A percentile compares a stretch with the other conserved stretches of the same genome.
Evolutionary conservation across 2,888 invertebrate genomes (phyloP).

Genomic region (Glyphotaelius pellucidus): DNA sequence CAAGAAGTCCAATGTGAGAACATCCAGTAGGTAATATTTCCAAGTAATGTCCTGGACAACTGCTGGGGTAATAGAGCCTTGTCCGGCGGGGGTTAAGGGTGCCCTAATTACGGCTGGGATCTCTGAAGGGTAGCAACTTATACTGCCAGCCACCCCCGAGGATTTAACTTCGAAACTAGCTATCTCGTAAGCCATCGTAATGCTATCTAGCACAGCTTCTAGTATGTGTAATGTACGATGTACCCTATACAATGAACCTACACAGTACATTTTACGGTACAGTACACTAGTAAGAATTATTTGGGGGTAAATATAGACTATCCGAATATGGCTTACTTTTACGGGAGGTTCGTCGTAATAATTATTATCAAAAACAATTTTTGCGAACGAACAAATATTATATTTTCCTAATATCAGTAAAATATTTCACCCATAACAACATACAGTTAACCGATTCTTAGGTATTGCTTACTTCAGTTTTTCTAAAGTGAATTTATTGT

Average conservation of each 20-base stretch:
- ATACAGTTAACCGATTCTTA: no score
- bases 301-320: neutral
- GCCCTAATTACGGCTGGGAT: conserved; percentile 2
- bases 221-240: neutral
- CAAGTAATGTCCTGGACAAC: neutral
- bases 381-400: no score
- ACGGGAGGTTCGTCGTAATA: no score
- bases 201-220: neutral
- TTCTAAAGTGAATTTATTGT: no score
- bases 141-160: neutral
- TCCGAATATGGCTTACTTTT: neutral
- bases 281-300: neutral
- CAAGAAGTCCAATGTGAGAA: conserved; percentile 2
- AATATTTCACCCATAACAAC: no score
- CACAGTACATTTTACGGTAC: neutral
- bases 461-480: no score
- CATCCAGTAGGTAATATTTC: neutral
- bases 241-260: neutral
- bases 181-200: neutral
- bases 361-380: no score
- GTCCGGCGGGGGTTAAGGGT: conserved; percentile 2
- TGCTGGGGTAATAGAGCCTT: neutral
- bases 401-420: no score
- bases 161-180: neutral
- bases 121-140: neutral